Percentiles rank a stretch among this genome's conserved stretches.
These are phyloP conservation scores for Hippocampus mohnikei DNA, from an alignment of 2,113 vertebrate species.

Conservation along the genomic window DNA sequence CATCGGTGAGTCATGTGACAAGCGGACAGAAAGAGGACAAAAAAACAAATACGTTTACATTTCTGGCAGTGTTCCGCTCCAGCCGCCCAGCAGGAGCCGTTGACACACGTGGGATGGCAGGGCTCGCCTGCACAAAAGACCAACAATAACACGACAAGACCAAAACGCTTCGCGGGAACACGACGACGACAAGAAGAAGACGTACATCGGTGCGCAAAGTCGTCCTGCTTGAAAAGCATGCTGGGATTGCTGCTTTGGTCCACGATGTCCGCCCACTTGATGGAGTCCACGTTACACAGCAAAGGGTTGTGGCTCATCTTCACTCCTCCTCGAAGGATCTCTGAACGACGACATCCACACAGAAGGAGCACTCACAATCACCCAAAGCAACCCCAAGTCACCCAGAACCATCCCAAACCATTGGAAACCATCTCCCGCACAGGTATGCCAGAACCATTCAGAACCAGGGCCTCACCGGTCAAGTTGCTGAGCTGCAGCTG, in stretches of 20 bases:
- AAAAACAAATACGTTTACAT: slow-evolving; percentile 67
- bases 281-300: slow-evolving; percentile 80
- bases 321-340: slow-evolving; percentile 86
- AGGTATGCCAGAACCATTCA: neutral
- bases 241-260: slow-evolving; percentile 34
- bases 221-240: slow-evolving; percentile 3
- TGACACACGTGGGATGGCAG: slow-evolving; percentile 79
- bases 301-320: slow-evolving; percentile 78
- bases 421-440: too few species aligned
- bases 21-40: neutral
- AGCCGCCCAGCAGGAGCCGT: slow-evolving; percentile 83
- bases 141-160: too few species aligned
- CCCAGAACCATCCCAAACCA: neutral
- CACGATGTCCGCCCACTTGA: slow-evolving; percentile 86
- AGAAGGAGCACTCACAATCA: neutral
- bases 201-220: slow-evolving; percentile 27
- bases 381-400: too few species aligned
- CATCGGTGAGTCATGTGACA: too few species aligned
- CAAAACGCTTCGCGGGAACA: neutral
- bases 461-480: slow-evolving; percentile 68
- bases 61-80: slow-evolving; percentile 86
- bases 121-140: slow-evolving; percentile 72
- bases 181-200: neutral
- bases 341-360: slow-evolving; percentile 51
- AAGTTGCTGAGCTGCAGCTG: slow-evolving; percentile 79